Evolutionary conservation across 2,797 vertebrate species (phyloP).

Genomic region (Phylloscopus collybita): DNA sequence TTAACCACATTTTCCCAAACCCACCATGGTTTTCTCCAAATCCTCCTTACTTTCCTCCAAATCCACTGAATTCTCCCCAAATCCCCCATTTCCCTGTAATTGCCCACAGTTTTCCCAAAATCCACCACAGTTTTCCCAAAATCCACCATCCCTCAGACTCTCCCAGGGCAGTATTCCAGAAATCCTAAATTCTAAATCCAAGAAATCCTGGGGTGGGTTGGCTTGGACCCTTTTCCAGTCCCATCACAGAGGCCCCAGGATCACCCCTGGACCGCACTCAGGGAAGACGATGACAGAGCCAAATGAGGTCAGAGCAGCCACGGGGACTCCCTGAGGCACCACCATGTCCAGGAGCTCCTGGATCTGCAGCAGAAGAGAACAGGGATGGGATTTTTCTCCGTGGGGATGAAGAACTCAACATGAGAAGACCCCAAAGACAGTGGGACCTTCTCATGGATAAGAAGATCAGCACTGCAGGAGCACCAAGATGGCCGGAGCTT

Average conservation of each 20-base stretch:
- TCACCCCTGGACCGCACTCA: neutral
- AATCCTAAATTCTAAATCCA: neutral
- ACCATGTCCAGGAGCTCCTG: neutral
- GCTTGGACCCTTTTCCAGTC: neutral
- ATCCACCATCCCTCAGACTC: neutral
- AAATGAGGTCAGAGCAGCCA: neutral
- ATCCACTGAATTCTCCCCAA: neutral
- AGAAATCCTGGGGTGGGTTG: neutral
- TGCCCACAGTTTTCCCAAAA: neutral
- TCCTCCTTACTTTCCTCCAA: neutral
- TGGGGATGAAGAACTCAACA: neutral
- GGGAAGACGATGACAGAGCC: neutral
- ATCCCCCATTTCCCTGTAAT: neutral
- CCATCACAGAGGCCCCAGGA: neutral
- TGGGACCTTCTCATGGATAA: neutral
- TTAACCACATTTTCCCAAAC: neutral
- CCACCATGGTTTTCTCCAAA: neutral
- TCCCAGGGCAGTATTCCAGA: neutral
- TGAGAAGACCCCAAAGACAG: neutral
- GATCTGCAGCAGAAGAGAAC: neutral
- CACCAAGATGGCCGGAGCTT: rapidly evolving
- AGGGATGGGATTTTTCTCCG: neutral
- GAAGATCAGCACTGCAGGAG: neutral
- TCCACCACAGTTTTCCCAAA: neutral
- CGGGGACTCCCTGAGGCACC: neutral